Evolutionary conservation across 1,140 invertebrate species (phyloP), one percentile per base, ranked within the genome.

Genomic region (Brachystomella parvula): DNA sequence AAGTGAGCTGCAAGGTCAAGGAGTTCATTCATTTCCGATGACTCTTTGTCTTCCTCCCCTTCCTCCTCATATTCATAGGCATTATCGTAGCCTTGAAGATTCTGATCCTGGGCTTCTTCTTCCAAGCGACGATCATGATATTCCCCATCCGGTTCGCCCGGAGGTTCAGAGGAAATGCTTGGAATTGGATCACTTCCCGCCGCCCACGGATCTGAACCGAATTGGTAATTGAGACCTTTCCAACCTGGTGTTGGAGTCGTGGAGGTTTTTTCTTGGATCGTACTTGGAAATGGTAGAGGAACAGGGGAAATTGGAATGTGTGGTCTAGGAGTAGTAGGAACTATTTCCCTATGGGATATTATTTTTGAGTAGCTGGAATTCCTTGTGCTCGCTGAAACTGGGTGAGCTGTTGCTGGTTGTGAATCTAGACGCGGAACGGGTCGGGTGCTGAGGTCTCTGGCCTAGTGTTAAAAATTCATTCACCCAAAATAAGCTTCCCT

Each of bases 1-100:
- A 71, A 39, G 62, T 66, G 35, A 26, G 63, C 56, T 24, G 69
- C 69, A 2, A 71, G 44, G 49, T 64, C 61, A 39, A 71, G 60
- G 17, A 71, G 47, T 32, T 67, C 47, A 21, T 63, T 63, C 35
- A 71, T 47, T 31, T 67, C 59, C 24, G 61, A 33, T 2, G 44
- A 47, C 49, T 64, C 57, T 33, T 56, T 31, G n/a, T 47, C 64
- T 24, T 35, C 62, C 28, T 66, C 69, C 6, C 62, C 69, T 26
- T 56, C 53, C 1, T 33, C 39, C n/a, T 60, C 66, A 28, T 12
- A 56, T 26, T 17, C 24, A 9, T 56, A 26, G 6, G 49, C 6
- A 17, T 26, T 29, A 30, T 26, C 57, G 9, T 59, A 21, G 3
- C 12, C 26, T 31, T 32, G 3, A 59, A 29, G 9, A 59, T 29